Base-by-base conservation (phyloP, 2,113 vertebrate genomes). In the Eclectus roratus region DNA sequence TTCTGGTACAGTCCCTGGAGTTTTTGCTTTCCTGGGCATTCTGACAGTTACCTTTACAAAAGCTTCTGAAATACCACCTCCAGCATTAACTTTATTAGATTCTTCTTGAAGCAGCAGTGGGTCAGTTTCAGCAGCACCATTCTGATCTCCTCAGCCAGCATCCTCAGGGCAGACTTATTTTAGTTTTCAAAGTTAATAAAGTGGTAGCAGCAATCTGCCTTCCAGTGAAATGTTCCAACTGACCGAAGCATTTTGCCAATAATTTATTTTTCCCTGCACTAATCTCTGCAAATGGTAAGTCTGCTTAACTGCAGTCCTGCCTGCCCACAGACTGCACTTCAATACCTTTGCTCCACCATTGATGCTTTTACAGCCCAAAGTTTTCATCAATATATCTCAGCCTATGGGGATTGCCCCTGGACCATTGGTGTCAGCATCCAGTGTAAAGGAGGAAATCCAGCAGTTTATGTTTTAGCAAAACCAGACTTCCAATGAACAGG, bases 31-130 rank as follows among this genome's bases (percentile, higher is more conserved):
- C 63, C 74, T 55, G 19, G 53, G 25, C 27, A 60, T 80, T 68
- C n/a, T 68, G 37, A 44, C 85, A 93, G 25, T 78, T 93, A 88
- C 50, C 14, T 95, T 80, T 88, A 70, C 12, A 64, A 65, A 16
- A 27, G 56, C 23, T 72, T 94, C 28, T 85, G 72, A 89, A 92
- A 92, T 64, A 72, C 35, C 43, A 78, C 46, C 47, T 91, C 63
- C 73, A 86, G 56, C 31, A 82, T 77, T 91, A 91, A 79, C 41
- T 94, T 91, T 68, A 91, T 84, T 78, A 76, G 44, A 46, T 82
- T 71, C 50, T 88, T 87, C 52, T 77, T 74, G 53, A 93, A 88
- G 66, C 18, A 53, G 35, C 43, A 88, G 28, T 25, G 17, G 78
- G 49, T 64, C 25, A 37, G 6, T 85, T 85, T 71, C 64, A 95